Base-by-base conservation (phyloP, 2,113 vertebrate species). In the Entomyzon cyanotis region DNA sequence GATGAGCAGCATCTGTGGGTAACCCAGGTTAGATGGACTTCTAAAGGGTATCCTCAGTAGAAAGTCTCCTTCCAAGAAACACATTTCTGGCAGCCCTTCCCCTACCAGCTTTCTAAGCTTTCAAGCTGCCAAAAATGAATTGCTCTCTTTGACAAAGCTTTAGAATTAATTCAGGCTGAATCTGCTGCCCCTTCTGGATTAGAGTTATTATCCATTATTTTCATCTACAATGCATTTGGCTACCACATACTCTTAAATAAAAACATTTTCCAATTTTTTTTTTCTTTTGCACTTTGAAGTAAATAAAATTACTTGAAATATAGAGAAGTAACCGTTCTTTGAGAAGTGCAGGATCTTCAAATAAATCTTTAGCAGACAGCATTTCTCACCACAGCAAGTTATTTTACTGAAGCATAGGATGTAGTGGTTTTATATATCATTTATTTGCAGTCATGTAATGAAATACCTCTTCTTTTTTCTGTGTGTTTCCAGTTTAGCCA, bases 81-180 rank as follows among this genome's bases (percentile, higher is more conserved):
- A 55, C 20, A 49, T 52, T 77, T 52, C 82, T 94, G 82, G 82
- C 75, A 90, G 75, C 16, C 50, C 52, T 85, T 92, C 21, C 41
- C 33, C 58, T 84, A 35, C 67, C 52, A 77, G 70, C 62, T 80
- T 76, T 85, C 71, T 91, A 73, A 88, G 78, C 62, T 85, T 85
- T 83, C 83, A 81, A 76, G 59, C 64, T 93, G 88, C 86, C 88
- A 89, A 35, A 94, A 85, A 35, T 25, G 8, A 81, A 84, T 46
- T 94, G 89, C 73, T 91, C 73, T 93, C 91, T 94, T 92, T 84
- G 91, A 93, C 64, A 96, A 93, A 81, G 93, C 86, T 81, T 84
- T 82, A 83, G 41, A 69, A 86, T 93, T 86, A 56, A 74, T 69
- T 92, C 68, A 90, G 68, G 75, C 42, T 87, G 82, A 90, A 74